Conservation (phyloP, 2,113 vertebrate species). For the Neoarius graeffei region DNA sequence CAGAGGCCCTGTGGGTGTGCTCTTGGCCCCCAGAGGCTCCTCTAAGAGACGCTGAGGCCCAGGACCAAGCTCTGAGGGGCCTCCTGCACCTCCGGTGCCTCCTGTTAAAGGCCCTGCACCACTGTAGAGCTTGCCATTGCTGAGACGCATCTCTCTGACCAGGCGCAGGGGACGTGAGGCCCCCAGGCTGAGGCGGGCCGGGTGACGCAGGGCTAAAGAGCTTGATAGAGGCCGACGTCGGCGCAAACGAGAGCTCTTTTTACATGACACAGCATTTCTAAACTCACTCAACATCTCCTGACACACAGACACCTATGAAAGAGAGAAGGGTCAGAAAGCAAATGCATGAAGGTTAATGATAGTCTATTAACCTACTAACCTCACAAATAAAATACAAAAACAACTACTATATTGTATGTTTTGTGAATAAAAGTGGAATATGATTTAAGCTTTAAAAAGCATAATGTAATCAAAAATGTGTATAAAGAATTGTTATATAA, state of each 20-base stretch:
- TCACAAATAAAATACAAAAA: neutral
- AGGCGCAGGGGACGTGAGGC: constrained; percentile 74
- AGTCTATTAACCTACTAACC: too few species aligned
- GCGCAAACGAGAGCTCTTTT: constrained; percentile 82
- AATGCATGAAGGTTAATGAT: neutral
- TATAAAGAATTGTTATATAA: neutral
- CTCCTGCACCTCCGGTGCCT: constrained; percentile 62
- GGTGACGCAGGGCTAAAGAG: constrained; percentile 68
- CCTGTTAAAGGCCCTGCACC: constrained; percentile 74
- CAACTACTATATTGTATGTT: too few species aligned
- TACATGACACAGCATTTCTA: constrained; percentile 84
- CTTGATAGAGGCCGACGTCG: constrained; percentile 74
- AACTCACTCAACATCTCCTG: constrained; percentile 90
- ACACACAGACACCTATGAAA: constrained; percentile 82
- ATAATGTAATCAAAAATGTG: neutral
- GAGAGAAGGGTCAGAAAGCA: neutral
- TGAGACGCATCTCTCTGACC: constrained; percentile 84
- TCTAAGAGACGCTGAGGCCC: constrained; percentile 86
- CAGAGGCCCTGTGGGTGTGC: constrained; percentile 65
- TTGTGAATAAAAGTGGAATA: neutral
- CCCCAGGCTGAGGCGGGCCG: constrained; percentile 66
- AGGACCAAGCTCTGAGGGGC: constrained; percentile 70
- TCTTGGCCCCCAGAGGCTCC: constrained; percentile 75
- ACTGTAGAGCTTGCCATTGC: constrained; percentile 87
- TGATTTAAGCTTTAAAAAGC: neutral